Evolutionary conservation across 2,113 vertebrate genomes (phyloP), one percentile per base, ranked within the genome.

Genomic region (Xiphophorus couchianus): DNA sequence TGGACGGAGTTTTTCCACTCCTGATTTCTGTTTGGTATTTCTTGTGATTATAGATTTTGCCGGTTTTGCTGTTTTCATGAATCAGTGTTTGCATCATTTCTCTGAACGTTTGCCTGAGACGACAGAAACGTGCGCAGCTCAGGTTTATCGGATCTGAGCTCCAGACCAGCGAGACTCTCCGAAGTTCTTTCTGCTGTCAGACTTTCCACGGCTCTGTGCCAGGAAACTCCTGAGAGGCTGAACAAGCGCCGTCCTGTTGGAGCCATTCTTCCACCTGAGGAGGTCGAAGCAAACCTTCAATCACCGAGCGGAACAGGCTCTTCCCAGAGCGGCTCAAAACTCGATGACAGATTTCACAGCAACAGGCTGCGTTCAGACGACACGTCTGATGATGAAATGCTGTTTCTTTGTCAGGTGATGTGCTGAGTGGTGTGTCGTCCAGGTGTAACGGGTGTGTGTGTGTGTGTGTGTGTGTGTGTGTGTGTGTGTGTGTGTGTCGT

Each of bases 131-230:
- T 11, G 35, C 9, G 1, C 19, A 54, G 30, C 9, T 37, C 35
- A 35, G 63, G 22, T 64, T 64, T 33, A 25, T 64, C 1, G 22
- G 8, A 1, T 15, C 30, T 19, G 19, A 12, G 29, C 1, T 19
- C 33, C 25, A 17, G 19, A 10, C n/a, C 31, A 65, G 13, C 66
- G 11, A 13, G 42, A 3, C 14, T 25, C 28, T 22, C 6, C 1
- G 35, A 70, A 62, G 69, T 3, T 28, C 2, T 11, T 62, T 51
- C 61, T 35, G 11, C 15, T 22, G 29, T 89, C 86, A 88, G 67
- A 70, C 80, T 93, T 92, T 93, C 92, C 94, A 66, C 39, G 1
- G 25, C 51, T 25, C 63, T 60, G 66, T 88, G 90, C 91, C 93
- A 91, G 78, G 31, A 81, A 86, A 79, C 88, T 86, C 84, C 86